These are phyloP conservation scores for Osmoderma eremita DNA, from an alignment of 2,888 invertebrate species.

Conservation along the genomic window DNA sequence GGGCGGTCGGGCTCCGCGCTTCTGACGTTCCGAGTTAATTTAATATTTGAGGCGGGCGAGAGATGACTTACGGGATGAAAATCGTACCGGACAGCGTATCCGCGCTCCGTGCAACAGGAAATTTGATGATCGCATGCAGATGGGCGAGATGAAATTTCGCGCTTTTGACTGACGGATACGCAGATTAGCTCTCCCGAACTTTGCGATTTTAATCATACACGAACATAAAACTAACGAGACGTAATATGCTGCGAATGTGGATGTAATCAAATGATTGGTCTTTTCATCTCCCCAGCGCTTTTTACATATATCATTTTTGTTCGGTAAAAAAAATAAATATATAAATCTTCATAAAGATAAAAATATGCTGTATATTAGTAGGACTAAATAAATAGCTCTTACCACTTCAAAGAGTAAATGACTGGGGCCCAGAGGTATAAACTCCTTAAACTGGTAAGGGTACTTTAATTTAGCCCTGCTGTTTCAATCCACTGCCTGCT, in stretches of 20 bases:
- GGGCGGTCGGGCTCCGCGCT: constrained; percentile 11
- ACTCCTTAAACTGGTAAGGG: too few species aligned
- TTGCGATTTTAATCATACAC: not conserved
- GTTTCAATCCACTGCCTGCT: too few species aligned
- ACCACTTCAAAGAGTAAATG: too few species aligned
- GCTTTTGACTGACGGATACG: not conserved
- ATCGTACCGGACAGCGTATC: constrained; percentile 27
- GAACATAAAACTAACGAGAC: constrained; percentile 5
- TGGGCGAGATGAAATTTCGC: constrained; percentile 11
- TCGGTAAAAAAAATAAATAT: too few species aligned
- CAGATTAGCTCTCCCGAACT: not conserved
- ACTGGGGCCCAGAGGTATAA: too few species aligned
- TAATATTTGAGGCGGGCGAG: constrained; percentile 25
- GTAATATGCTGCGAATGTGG: constrained; percentile 32
- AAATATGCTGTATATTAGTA: too few species aligned
- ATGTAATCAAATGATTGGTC: constrained; percentile 1
- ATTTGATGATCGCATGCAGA: constrained; percentile 22
- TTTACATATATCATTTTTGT: too few species aligned
- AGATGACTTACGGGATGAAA: constrained; percentile 31
- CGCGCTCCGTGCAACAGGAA: constrained; percentile 16
- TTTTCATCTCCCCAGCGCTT: not conserved
- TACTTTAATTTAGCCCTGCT: too few species aligned
- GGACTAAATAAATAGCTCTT: too few species aligned
- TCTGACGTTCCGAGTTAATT: constrained; percentile 27
- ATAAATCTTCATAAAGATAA: too few species aligned